Evolutionary conservation across 2,113 vertebrate genomes (phyloP).

Genomic region (Speoplatyrhinus poulsoni): DNA sequence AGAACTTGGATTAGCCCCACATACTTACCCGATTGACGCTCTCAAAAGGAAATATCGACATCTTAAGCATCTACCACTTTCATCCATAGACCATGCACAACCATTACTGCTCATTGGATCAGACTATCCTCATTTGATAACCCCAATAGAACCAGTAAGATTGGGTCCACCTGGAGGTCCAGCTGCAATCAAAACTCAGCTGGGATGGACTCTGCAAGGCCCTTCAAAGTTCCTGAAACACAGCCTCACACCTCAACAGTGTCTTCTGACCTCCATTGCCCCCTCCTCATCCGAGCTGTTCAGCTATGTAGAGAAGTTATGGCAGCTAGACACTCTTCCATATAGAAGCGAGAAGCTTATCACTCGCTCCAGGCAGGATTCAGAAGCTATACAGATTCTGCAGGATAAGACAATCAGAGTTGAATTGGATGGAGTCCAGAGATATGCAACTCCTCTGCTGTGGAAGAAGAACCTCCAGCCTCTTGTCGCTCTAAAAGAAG

Average conservation of each 20-base stretch:
- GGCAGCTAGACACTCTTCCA: neutral
- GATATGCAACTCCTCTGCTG: slow-evolving; percentile 6
- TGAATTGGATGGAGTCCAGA: neutral
- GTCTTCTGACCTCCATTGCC: neutral
- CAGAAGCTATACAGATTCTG: neutral
- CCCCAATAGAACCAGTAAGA: too few relatives aligned
- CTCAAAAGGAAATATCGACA: neutral
- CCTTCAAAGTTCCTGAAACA: neutral
- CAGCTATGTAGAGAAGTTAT: neutral
- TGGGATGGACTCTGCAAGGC: slow-evolving; percentile 13
- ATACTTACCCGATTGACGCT: neutral
- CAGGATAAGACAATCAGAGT: neutral
- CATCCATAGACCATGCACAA: too few relatives aligned
- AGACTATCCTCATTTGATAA: slow-evolving; percentile 9
- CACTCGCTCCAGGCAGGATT: neutral
- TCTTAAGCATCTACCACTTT: too few relatives aligned
- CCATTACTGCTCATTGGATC: too few relatives aligned
- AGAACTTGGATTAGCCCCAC: too few relatives aligned
- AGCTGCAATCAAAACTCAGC: neutral
- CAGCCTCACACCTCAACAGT: neutral
- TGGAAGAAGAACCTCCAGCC: neutral
- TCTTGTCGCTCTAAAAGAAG: neutral
- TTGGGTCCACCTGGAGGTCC: neutral
- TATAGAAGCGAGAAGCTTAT: neutral
- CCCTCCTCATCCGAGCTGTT: neutral